Conservation (phyloP, 2,113 vertebrate species). For the Phylloscopus trochilus region DNA sequence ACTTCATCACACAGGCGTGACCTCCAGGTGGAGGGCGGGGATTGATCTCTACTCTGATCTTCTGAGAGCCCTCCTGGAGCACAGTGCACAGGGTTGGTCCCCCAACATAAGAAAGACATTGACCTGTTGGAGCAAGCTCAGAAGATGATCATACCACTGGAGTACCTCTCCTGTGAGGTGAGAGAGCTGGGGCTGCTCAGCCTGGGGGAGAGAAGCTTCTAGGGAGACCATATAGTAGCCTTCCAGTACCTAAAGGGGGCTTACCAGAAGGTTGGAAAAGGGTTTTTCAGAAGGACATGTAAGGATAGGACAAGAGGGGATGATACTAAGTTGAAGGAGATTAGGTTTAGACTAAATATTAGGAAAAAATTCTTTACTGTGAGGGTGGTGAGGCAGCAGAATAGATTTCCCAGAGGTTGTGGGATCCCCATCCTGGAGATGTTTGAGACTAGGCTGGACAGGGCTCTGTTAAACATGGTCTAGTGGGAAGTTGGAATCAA, state of each 20-base stretch:
- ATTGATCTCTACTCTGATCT: background rate
- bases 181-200: background rate
- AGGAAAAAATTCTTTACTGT: background rate
- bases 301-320: background rate
- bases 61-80: background rate
- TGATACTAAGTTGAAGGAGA: background rate
- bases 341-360: background rate
- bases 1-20: background rate
- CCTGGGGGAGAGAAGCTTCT: background rate
- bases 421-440: background rate
- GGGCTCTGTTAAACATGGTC: fast-evolving
- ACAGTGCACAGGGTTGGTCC: background rate
- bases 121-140: background rate
- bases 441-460: background rate
- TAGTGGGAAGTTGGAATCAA: background rate
- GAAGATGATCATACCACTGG: background rate
- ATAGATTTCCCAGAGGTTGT: fast-evolving
- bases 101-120: no score
- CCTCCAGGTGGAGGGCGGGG: fast-evolving
- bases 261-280: background rate
- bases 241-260: background rate
- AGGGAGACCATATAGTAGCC: background rate
- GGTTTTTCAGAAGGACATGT: background rate
- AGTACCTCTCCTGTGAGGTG: background rate
- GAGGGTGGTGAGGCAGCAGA: background rate